A percentile compares a stretch with the other conserved stretches of the same genome.
phyloP scores from a whole-genome alignment of 2,113 vertebrate species.

The Panurus biarmicus region DNA sequence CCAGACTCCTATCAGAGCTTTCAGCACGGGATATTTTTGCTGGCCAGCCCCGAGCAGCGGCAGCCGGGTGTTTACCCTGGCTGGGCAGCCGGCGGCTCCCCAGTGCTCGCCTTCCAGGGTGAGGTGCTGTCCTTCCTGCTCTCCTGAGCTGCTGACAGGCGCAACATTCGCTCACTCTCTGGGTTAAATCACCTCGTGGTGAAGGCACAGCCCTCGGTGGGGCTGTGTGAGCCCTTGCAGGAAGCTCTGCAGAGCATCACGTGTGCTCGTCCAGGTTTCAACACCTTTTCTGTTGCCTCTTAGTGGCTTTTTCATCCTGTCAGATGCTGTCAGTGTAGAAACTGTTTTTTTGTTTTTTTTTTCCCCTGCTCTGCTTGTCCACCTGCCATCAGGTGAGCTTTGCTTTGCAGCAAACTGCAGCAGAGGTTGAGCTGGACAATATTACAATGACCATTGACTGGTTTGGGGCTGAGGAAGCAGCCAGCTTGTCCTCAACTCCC shows the following conservation, averaged over 20 bases:
- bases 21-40: slow-evolving; percentile 17
- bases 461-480: neutral
- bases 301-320: neutral
- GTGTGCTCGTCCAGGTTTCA: neutral
- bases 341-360: neutral
- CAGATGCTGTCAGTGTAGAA: neutral
- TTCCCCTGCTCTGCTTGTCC: neutral
- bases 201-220: neutral
- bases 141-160: neutral
- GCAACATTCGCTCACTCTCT: neutral
- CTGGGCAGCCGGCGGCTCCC: neutral
- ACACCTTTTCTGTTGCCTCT: neutral
- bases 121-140: neutral
- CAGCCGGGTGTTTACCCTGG: neutral
- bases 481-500: neutral
- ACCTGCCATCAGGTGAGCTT: neutral
- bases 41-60: neutral
- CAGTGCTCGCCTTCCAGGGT: neutral
- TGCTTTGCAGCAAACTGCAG: neutral
- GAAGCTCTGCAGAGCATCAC: neutral
- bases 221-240: neutral
- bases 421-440: neutral
- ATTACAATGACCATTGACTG: neutral
- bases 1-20: neutral
- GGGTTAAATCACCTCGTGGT: neutral